Evolutionary conservation across 2,113 vertebrate genomes (phyloP).

Genomic region (Salminus brasiliensis): DNA sequence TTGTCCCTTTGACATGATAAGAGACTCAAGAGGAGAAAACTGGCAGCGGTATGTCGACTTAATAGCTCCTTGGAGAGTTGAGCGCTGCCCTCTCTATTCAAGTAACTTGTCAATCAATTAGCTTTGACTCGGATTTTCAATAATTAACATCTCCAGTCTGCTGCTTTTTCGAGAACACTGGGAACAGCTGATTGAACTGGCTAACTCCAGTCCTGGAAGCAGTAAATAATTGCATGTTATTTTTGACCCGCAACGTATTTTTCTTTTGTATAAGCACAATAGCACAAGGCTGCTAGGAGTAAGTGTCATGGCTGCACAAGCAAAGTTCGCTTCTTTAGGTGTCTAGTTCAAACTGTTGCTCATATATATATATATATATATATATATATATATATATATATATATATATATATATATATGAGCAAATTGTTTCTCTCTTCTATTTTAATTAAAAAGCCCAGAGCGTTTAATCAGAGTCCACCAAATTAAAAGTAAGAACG

Average conservation of each 20-base stretch:
- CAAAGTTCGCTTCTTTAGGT: conserved; percentile 5
- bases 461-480: conserved; percentile 53
- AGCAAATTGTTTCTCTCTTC: conserved; percentile 36
- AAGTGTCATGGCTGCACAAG: background rate
- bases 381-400: too few species aligned
- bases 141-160: conserved; percentile 23
- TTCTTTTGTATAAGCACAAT: background rate
- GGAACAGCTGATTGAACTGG: conserved; percentile 26
- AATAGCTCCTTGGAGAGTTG: conserved; percentile 16
- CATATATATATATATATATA: too few species aligned
- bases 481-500: conserved; percentile 44
- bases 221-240: conserved; percentile 40
- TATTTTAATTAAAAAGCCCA: conserved; percentile 56
- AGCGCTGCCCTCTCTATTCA: conserved; percentile 1
- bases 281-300: background rate
- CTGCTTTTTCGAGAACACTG: conserved; percentile 1
- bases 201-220: conserved; percentile 14
- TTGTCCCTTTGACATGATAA: conserved; percentile 23
- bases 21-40: conserved; percentile 17
- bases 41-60: conserved; percentile 11
- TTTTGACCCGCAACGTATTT: conserved; percentile 6
- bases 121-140: conserved; percentile 27
- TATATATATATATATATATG: too few species aligned
- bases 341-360: background rate
- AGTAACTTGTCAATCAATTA: conserved; percentile 42